These are phyloP conservation scores for Paratilapia polleni DNA, from an alignment of 2,113 vertebrate species.

Conservation along the genomic window DNA sequence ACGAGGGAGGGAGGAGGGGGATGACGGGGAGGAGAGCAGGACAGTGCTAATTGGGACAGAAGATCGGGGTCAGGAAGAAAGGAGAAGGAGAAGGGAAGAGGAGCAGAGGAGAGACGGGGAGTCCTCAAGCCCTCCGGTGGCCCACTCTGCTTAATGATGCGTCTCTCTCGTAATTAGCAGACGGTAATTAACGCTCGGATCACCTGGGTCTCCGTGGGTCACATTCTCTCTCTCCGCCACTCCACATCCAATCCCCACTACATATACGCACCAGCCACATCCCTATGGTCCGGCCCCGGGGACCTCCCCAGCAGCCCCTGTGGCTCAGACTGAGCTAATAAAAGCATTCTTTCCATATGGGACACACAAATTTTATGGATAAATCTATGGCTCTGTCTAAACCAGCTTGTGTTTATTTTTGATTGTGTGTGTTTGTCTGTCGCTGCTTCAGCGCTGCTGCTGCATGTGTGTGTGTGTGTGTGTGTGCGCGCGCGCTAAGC, in stretches of 20 bases:
- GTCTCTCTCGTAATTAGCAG: slow-evolving; percentile 78
- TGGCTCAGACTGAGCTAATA: slow-evolving; percentile 47
- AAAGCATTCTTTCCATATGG: slow-evolving; percentile 62
- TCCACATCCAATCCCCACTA: slow-evolving; percentile 15
- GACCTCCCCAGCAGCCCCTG: slow-evolving; percentile 23
- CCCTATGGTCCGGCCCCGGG: slow-evolving; percentile 4
- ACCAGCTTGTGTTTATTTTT: slow-evolving; percentile 67
- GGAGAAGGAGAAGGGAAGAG: slow-evolving; percentile 48
- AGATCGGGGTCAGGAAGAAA: slow-evolving; percentile 75
- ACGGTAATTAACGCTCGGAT: slow-evolving; percentile 78
- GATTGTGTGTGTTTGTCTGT: slow-evolving; percentile 37
- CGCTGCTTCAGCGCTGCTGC: neutral
- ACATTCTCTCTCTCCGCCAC: slow-evolving; percentile 35
- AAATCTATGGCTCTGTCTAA: slow-evolving; percentile 50
- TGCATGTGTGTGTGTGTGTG: neutral
- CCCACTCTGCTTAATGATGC: slow-evolving; percentile 77
- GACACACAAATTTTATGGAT: slow-evolving; percentile 37
- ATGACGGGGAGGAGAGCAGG: slow-evolving; percentile 26
- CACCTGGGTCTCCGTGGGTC: slow-evolving; percentile 70
- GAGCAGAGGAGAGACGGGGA: slow-evolving; percentile 58
- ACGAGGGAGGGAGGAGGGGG: slow-evolving; percentile 15
- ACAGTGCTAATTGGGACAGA: slow-evolving; percentile 80
- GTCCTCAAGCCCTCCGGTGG: slow-evolving; percentile 68
- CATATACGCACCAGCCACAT: slow-evolving; percentile 36
- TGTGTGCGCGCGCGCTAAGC: neutral